Percentiles rank a stretch among this genome's conserved stretches.
Conservation (phyloP, 2,797 vertebrate genomes). For the Danio choprae region DNA sequence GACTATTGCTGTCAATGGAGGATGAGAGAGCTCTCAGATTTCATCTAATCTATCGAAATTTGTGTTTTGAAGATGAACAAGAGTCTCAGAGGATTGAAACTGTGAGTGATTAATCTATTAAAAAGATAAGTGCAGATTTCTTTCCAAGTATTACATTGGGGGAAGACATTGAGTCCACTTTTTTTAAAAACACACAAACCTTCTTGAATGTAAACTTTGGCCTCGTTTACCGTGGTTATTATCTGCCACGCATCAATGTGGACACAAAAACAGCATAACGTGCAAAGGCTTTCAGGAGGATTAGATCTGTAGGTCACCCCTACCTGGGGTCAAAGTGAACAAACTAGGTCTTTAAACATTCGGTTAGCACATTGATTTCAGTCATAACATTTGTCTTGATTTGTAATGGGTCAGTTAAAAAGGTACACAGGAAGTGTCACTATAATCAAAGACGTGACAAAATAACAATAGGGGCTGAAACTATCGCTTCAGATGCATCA, state of each 20-base stretch:
- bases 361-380: neutral
- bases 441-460: conserved; percentile 56
- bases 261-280: neutral
- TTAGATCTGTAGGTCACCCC: neutral
- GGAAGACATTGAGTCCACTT: neutral
- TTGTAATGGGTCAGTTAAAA: neutral
- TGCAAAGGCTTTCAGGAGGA: neutral
- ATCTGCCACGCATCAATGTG: neutral
- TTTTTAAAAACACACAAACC: neutral
- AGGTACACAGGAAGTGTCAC: conserved; percentile 67
- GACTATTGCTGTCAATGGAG: too few species aligned
- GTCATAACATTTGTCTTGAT: neutral
- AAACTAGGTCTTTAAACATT: neutral
- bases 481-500: conserved; percentile 34
- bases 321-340: neutral
- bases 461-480: conserved; percentile 57
- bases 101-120: too few species aligned
- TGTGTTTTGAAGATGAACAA: too few species aligned
- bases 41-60: too few species aligned
- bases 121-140: neutral
- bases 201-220: neutral
- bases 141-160: too few species aligned
- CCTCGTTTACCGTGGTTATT: neutral
- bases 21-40: too few species aligned
- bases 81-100: too few species aligned